Evolutionary conservation across 2,888 invertebrate species (phyloP), one percentile per base, ranked within the genome.

Genomic region (Euproctis similis): DNA sequence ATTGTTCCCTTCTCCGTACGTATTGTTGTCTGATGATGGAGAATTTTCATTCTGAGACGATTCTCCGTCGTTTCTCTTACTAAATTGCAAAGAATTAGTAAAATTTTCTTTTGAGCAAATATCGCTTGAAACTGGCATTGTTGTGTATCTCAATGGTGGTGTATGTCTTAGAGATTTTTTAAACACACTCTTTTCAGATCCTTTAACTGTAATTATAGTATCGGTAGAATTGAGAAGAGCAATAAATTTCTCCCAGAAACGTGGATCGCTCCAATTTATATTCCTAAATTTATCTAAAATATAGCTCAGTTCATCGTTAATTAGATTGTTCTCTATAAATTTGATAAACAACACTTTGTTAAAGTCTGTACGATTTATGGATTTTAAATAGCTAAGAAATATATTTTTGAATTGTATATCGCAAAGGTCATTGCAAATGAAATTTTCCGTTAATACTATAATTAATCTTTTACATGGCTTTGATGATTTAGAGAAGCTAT

Each of bases 231-330:
- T 93, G 23, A 93, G 91, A 84, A 94, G 88, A 34, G 91, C 88
- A 62, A 91, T 87, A 39, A 95, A 86, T 68, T 92, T 92, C 54
- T 93, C 92, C 95, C 95, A 95, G 76, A 95, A 95, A 42, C 92
- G 86, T 28, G 90, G 89, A 60, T 94, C 94, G 42, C 88, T 90
- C 89, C 91, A 92, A 34, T 90, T 87, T 48, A 90, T 86, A 54
- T 88, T 89, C 28, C 88, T 87, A 81, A 91, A 87, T 51, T 81
- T 82, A 64, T 84, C 80, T 65, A 84, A 58, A 26, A 81, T 55
- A 45, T 73, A 76, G 67, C 81, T 67, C 10, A 84, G 53, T 44
- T 84, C 84, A 28, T 82, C 80, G 41, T 68, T 78, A 50, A 84
- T 75, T 64, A 82, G 80, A 57, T 76, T 78, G 54, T 75, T 78